Percentiles rank a stretch among this genome's conserved stretches.
Evolutionary conservation across 30 jellyfish, hydroid and myxozoan species (phyloP).

Genomic region (Turritopsis dohrnii): DNA sequence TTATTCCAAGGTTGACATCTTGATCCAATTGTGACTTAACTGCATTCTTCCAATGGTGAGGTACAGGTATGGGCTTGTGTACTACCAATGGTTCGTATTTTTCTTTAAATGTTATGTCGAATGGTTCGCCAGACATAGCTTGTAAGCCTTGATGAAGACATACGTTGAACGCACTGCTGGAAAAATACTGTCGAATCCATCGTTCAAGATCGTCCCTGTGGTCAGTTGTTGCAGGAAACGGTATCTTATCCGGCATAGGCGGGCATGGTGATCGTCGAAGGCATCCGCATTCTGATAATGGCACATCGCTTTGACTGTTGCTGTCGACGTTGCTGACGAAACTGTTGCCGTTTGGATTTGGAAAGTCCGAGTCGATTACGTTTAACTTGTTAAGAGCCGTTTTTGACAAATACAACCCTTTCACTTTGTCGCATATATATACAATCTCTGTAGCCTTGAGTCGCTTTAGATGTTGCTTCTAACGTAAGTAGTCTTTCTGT

Average conservation of each 20-base stretch:
- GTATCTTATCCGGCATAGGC: not conserved
- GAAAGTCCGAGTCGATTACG: not conserved
- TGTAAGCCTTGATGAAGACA: slow-evolving; percentile 16
- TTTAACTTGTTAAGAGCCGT: slow-evolving; percentile 21
- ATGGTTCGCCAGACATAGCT: slow-evolving; percentile 30
- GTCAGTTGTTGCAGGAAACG: not conserved
- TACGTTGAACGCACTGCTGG: slow-evolving; percentile 28
- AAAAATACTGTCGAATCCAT: not conserved
- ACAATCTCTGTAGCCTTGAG: not conserved
- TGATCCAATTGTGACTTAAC: too few relatives aligned
- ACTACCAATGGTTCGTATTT: slow-evolving; percentile 20
- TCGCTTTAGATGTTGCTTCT: too few relatives aligned
- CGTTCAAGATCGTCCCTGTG: not conserved
- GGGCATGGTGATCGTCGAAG: not conserved
- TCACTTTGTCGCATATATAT: slow-evolving; percentile 22
- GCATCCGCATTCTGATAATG: too few relatives aligned
- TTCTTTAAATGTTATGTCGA: not conserved
- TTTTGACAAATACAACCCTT: slow-evolving; percentile 30
- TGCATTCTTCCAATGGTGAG: slow-evolving; percentile 34
- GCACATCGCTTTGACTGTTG: too few relatives aligned
- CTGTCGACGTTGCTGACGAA: too few relatives aligned
- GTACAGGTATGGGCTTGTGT: slow-evolving; percentile 33
- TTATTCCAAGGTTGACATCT: too few relatives aligned
- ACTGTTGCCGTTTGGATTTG: too few relatives aligned
- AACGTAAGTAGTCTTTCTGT: too few relatives aligned